phyloP scores from a whole-genome alignment of 2,113 vertebrate genomes.

The Vulpes vulpes region DNA sequence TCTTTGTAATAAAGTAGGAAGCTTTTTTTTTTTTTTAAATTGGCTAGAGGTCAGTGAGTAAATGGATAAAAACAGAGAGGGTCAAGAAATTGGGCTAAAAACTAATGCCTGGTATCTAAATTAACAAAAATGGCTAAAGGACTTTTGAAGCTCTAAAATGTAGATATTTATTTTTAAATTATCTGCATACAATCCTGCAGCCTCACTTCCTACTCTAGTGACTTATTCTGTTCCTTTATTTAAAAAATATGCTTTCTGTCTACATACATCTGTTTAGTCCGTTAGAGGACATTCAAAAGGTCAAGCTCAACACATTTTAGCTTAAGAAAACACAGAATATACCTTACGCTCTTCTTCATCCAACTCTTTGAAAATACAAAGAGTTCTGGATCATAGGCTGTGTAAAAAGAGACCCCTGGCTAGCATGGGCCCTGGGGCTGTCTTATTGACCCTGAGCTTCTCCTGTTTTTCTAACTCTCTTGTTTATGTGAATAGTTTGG shows the following conservation, averaged over 20 bases:
- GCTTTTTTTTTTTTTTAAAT: neutral
- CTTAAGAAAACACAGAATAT: neutral
- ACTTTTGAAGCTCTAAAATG: neutral
- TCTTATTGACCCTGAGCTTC: neutral
- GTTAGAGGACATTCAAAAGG: neutral
- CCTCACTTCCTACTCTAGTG: neutral
- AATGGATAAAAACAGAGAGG: neutral
- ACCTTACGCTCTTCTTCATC: neutral
- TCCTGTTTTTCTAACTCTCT: neutral
- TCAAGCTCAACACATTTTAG: neutral
- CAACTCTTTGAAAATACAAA: constrained; percentile 5
- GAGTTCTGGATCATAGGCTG: neutral
- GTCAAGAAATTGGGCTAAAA: neutral
- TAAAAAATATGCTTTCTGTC: neutral
- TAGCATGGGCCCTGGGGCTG: neutral
- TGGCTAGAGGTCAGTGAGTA: neutral
- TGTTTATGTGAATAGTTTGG: neutral
- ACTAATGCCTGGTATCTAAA: neutral
- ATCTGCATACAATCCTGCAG: neutral
- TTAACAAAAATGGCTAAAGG: neutral
- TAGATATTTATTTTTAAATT: neutral
- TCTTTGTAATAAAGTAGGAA: neutral
- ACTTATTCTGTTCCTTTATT: neutral
- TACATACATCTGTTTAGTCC: neutral
- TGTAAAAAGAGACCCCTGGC: neutral